Percentiles rank a stretch among this genome's conserved stretches.
phyloP scores from a whole-genome alignment of 2,797 vertebrate species.

The Loriculus beryllinus region DNA sequence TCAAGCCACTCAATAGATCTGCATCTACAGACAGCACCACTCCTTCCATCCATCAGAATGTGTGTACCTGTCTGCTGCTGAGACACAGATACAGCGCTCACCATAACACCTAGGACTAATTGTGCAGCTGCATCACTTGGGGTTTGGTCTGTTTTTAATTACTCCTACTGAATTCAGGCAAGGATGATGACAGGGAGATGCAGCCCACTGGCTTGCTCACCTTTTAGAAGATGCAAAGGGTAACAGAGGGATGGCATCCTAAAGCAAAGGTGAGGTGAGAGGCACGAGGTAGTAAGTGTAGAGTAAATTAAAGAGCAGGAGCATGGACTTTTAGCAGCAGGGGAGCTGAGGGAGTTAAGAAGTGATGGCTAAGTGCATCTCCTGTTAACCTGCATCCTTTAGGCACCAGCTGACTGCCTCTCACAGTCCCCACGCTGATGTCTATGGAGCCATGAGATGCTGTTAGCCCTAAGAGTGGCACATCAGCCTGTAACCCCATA shows the following conservation, averaged over 20 bases:
- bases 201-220: not conserved
- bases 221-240: not conserved
- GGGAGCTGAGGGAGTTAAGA: not conserved
- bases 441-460: not conserved
- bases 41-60: not conserved
- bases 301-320: not conserved
- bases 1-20: accelerated
- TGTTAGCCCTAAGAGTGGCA: not conserved
- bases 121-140: not conserved
- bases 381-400: not conserved
- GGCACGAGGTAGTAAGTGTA: accelerated
- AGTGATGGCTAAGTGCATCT: not conserved
- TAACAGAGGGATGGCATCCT: not conserved
- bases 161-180: not conserved
- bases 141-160: not conserved
- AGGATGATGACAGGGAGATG: not conserved
- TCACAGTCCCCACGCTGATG: not conserved
- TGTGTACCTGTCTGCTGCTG: not conserved
- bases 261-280: not conserved
- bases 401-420: not conserved
- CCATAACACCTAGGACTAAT: not conserved
- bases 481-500: not conserved
- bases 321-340: not conserved
- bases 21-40: not conserved
- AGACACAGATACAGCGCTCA: not conserved